Conservation (phyloP, 2,797 vertebrate genomes). For the Lepilemur septentrionalis region DNA sequence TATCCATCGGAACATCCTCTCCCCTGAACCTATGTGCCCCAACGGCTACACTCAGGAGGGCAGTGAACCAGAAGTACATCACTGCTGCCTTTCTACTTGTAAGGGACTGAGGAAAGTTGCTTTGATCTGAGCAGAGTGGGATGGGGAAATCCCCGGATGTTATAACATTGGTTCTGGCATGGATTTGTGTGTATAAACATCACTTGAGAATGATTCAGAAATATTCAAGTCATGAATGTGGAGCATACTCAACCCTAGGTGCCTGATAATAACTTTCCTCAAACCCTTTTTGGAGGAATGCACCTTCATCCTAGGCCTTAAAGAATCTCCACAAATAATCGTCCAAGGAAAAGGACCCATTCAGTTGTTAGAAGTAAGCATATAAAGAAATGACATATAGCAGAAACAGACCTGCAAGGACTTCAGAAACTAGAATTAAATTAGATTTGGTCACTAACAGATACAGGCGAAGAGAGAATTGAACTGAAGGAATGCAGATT, state of each 20-base stretch:
- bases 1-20: background rate
- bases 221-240: background rate
- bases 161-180: background rate
- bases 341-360: background rate
- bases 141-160: background rate
- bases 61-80: background rate
- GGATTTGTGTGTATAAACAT: background rate
- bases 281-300: background rate
- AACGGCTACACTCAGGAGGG: background rate
- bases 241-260: background rate
- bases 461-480: conserved; percentile 41
- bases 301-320: background rate
- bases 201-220: background rate
- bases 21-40: background rate
- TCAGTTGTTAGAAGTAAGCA: conserved; percentile 1
- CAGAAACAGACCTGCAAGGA: conserved; percentile 5
- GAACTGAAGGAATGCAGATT: conserved; percentile 1
- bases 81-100: background rate
- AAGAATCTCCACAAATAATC: background rate
- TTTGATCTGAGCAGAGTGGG: background rate
- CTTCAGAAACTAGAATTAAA: background rate
- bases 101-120: background rate
- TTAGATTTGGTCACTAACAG: background rate
- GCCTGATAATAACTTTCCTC: background rate
- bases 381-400: background rate